Conservation (phyloP, 2,888 invertebrate genomes). For the Linyphia triangularis region DNA sequence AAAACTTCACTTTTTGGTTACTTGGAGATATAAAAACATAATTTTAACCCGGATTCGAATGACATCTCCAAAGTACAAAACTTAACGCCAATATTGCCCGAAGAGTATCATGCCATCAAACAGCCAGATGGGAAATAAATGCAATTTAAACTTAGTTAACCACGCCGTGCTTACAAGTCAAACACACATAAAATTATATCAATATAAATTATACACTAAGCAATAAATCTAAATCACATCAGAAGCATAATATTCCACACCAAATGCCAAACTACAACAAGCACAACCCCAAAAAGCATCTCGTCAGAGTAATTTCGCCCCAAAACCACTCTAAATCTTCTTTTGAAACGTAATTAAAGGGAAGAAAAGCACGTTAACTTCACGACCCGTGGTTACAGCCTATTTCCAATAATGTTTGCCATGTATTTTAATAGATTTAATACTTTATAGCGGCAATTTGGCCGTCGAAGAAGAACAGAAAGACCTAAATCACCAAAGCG, state of each 20-base stretch:
- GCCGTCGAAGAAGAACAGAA: constrained; percentile 10
- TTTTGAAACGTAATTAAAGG: not conserved
- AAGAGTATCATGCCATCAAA: no score
- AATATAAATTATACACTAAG: not conserved
- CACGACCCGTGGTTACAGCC: constrained; percentile 21
- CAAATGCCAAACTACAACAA: not conserved
- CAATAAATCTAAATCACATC: not conserved
- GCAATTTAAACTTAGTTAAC: no score
- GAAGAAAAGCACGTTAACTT: not conserved
- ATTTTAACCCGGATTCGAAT: no score
- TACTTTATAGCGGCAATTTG: constrained; percentile 10
- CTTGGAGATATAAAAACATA: no score
- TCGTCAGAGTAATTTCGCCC: not conserved
- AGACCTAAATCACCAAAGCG: constrained; percentile 3
- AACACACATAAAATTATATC: not conserved
- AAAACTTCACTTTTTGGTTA: no score
- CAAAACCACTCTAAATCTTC: not conserved
- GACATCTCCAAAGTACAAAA: no score
- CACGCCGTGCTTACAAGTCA: not conserved
- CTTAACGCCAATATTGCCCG: no score
- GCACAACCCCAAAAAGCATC: no score
- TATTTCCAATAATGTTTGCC: constrained; percentile 29
- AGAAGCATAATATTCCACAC: not conserved
- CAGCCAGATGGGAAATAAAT: no score
- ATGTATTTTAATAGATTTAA: constrained; percentile 28